Percentiles rank a stretch among this genome's conserved stretches.
These are phyloP conservation scores for Willisornis vidua DNA, from an alignment of 2,113 vertebrate species.

Conservation along the genomic window DNA sequence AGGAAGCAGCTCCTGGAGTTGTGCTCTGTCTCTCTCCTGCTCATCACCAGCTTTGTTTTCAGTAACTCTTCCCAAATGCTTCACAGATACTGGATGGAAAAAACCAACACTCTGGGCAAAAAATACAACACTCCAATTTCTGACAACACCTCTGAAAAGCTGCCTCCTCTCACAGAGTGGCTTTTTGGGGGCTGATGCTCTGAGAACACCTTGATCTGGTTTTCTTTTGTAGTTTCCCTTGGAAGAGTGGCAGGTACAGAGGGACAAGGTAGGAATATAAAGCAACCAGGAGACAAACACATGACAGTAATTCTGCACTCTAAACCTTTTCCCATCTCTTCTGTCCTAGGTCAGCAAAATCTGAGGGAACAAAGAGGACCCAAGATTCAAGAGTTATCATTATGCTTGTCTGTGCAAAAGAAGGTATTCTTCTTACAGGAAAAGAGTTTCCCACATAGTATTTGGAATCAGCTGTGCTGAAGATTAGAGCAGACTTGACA, in stretches of 20 bases:
- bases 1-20: neutral
- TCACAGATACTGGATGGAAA: neutral
- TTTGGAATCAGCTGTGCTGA: neutral
- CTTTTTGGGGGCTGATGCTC: neutral
- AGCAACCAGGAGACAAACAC: neutral
- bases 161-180: neutral
- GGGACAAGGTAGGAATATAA: neutral
- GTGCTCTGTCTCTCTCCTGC: neutral
- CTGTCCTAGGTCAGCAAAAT: neutral
- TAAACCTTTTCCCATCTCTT: neutral
- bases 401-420: neutral
- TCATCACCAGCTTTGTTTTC: conserved; percentile 18
- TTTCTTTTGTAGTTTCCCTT: neutral
- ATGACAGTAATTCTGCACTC: neutral
- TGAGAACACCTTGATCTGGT: neutral
- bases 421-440: neutral
- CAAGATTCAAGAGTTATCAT: neutral
- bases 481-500: neutral
- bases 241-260: neutral
- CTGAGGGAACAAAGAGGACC: neutral
- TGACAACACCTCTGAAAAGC: neutral
- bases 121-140: neutral
- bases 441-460: neutral
- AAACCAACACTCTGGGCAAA: neutral
- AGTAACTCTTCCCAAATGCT: neutral